These are phyloP conservation scores for Nasonia vitripennis DNA, from an alignment of 1,140 invertebrate genomes.

Conservation along the genomic window DNA sequence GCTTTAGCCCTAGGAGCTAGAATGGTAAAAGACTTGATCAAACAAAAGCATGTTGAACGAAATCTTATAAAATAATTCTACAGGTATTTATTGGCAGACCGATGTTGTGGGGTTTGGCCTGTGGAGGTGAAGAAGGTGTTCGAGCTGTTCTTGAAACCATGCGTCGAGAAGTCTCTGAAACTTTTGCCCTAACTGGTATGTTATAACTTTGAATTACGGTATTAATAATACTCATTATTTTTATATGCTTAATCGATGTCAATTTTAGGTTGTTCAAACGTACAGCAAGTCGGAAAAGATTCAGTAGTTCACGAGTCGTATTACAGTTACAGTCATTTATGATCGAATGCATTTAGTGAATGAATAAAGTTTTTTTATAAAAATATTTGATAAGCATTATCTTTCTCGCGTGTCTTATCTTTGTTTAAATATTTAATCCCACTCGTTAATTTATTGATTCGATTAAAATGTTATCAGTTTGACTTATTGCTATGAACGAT, in stretches of 20 bases:
- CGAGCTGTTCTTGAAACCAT: slow-evolving; percentile 84
- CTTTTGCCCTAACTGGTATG: slow-evolving; percentile 83
- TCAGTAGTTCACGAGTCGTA: slow-evolving; percentile 82
- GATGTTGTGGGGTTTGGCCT: slow-evolving; percentile 89
- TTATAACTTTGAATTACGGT: neutral
- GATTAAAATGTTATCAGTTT: too few relatives aligned
- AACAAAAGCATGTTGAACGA: too few relatives aligned
- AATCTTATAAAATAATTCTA: neutral
- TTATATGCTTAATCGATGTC: neutral
- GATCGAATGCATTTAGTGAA: neutral
- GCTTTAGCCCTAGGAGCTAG: slow-evolving; percentile 92
- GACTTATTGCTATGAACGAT: too few relatives aligned
- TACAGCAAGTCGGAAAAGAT: slow-evolving; percentile 78
- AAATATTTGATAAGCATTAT: too few relatives aligned
- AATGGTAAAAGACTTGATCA: slow-evolving; percentile 77
- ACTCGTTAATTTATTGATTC: too few relatives aligned
- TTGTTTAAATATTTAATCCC: too few relatives aligned
- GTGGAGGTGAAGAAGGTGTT: slow-evolving; percentile 87
- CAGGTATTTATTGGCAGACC: slow-evolving; percentile 92
- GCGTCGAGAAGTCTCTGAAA: slow-evolving; percentile 84
- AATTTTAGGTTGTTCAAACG: slow-evolving; percentile 70
- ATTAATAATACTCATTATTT: neutral
- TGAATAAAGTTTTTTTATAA: neutral
- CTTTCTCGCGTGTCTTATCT: too few relatives aligned
- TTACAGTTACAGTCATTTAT: slow-evolving; percentile 76